Evolutionary conservation across 2,888 invertebrate genomes (phyloP).

Genomic region (Mimumesa dahlbomi): DNA sequence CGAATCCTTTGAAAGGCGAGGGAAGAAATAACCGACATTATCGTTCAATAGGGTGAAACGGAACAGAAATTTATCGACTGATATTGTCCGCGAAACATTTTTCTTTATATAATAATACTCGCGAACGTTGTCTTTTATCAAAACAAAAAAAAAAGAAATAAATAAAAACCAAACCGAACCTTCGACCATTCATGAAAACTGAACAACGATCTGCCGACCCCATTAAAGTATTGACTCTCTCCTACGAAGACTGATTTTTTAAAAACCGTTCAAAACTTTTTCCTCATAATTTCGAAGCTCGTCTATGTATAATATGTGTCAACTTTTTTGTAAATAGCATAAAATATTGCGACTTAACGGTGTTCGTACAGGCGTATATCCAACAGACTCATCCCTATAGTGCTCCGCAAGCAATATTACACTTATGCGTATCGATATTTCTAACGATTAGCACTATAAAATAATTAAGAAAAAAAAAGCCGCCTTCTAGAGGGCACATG

Average conservation of each 20-base stretch:
- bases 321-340: constrained; percentile 65
- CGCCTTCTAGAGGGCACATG: constrained; percentile 16
- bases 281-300: constrained; percentile 48
- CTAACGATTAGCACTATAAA: constrained; percentile 59
- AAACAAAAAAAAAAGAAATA: no score
- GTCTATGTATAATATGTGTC: constrained; percentile 43
- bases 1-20: no score
- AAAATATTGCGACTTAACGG: constrained; percentile 45
- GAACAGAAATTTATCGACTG: constrained; percentile 13
- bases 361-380: constrained; percentile 31
- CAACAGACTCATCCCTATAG: constrained; percentile 41
- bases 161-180: constrained; percentile 25
- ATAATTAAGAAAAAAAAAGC: constrained; percentile 34
- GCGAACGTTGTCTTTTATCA: constrained; percentile 17
- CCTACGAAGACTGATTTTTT: constrained; percentile 77
- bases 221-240: constrained; percentile 62
- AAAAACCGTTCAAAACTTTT: constrained; percentile 48
- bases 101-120: constrained; percentile 1
- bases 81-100: constrained; percentile 11
- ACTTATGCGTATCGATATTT: constrained; percentile 65
- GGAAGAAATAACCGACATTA: neutral
- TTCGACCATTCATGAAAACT: constrained; percentile 45
- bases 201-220: constrained; percentile 67
- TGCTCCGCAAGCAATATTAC: constrained; percentile 64
- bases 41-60: constrained; percentile 11